Evolutionary conservation across 2,888 invertebrate genomes (phyloP), one percentile per base, ranked within the genome.

Genomic region (Nebria brevicollis): DNA sequence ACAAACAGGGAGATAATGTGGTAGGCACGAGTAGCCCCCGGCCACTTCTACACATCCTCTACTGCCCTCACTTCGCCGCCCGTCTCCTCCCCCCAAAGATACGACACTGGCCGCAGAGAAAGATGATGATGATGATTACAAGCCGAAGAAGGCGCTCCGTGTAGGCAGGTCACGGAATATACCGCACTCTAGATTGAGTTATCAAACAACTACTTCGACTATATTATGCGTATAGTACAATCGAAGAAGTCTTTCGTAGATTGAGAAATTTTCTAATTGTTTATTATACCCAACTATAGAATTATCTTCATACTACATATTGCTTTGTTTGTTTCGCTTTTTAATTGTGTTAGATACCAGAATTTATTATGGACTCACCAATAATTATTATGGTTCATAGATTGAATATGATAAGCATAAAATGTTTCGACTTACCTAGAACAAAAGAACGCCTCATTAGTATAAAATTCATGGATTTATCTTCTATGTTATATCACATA

Each of bases 101-200:
- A 34, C n/a, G 41, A 25, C 11, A 34, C 41, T 41, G 15, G 42
- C 66, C 66, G 20, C 41, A 73, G 54, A 74, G 75, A 54, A 15
- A 43, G 42, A 74, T 76, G 79, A 79, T 79, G 79, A 79, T 79
- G 78, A 74, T 79, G 79, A 79, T 79, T 79, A 79, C 74, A 70
- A 54, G 54, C 70, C 20, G 68, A 68, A 25, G 78, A 41, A 34
- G 65, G 65, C 34, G 72, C 65, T 76, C 77, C 74, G 79, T 54
- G 79, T 75, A 79, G 79, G 79, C 79, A 34, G 54, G 75, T 79
- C 79, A 79, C 75, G 78, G 75, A 77, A 15, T 15, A 73, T 15
- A 41, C 65, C 66, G 54, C 41, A 65, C 15, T 26, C 66, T 66
- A 66, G 66, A 79, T 79, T 79, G 75, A 79, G 79, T 79, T 79